Conservation (phyloP, 2,888 invertebrate species). For the Diogma glabrata region DNA sequence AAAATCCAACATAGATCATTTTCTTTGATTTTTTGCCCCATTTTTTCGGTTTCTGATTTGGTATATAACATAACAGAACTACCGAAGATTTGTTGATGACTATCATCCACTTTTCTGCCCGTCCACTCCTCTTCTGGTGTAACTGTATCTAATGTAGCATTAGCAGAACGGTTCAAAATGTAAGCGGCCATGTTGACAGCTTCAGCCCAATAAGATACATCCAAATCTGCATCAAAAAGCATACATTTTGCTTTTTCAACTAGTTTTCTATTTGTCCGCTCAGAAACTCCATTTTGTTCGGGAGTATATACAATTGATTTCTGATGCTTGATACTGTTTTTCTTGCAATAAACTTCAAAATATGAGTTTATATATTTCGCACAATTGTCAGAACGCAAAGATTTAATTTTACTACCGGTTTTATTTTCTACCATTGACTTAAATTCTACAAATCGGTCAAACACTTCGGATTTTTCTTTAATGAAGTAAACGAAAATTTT, state of each 20-base stretch:
- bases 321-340: no score
- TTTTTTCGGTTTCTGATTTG: not conserved
- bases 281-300: no score
- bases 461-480: no score
- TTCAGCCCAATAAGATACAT: not conserved
- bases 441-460: no score
- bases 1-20: not conserved
- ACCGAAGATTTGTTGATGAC: not conserved
- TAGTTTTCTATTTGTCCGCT: no score
- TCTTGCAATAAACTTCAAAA: no score
- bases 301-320: no score
- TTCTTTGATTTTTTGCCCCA: not conserved
- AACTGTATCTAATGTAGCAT: not conserved
- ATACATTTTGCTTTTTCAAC: not conserved
- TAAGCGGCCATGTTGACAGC: not conserved
- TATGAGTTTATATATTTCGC: no score
- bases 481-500: no score
- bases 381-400: no score
- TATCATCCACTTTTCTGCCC: not conserved
- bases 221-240: not conserved
- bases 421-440: no score
- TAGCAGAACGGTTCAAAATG: not conserved
- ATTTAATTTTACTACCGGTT: no score
- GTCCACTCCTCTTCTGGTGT: not conserved
- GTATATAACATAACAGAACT: not conserved